Conservation (phyloP, 1,140 invertebrate genomes). For the Diabrotica virgifera region DNA sequence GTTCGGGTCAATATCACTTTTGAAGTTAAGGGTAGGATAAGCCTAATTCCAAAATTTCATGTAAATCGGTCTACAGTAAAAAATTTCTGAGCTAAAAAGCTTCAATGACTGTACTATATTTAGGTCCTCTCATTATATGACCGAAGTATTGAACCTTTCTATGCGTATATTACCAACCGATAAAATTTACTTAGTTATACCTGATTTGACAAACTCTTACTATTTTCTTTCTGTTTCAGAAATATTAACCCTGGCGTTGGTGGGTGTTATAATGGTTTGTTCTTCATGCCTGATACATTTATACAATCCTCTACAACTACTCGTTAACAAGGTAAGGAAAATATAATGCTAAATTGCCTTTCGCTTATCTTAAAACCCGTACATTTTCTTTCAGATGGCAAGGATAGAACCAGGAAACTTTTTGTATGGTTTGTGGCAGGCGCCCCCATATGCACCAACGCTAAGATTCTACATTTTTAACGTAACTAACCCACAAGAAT, state of each 20-base stretch:
- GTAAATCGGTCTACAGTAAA: no score
- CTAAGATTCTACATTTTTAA: slow-evolving; percentile 82
- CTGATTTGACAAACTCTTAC: neutral
- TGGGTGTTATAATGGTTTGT: slow-evolving; percentile 46
- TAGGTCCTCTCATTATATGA: no score
- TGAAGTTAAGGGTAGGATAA: no score
- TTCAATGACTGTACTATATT: no score
- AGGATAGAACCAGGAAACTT: slow-evolving; percentile 54
- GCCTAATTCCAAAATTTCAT: no score
- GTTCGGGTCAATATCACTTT: no score
- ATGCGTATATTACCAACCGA: no score
- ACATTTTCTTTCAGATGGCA: slow-evolving; percentile 48
- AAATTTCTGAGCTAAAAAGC: no score
- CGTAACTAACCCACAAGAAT: slow-evolving; percentile 73
- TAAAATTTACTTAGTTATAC: no score
- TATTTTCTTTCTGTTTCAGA: slow-evolving; percentile 33
- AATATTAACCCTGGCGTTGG: slow-evolving; percentile 33
- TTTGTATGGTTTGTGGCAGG: slow-evolving; percentile 64
- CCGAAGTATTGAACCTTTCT: no score
- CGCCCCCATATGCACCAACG: slow-evolving; percentile 67
- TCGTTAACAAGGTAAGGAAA: neutral
- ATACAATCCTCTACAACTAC: slow-evolving; percentile 49
- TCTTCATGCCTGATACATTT: slow-evolving; percentile 51
- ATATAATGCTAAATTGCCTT: neutral
- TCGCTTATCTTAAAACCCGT: neutral